Conservation (phyloP, 1,140 invertebrate species). For the Pseudomyrmex cubaensis region DNA sequence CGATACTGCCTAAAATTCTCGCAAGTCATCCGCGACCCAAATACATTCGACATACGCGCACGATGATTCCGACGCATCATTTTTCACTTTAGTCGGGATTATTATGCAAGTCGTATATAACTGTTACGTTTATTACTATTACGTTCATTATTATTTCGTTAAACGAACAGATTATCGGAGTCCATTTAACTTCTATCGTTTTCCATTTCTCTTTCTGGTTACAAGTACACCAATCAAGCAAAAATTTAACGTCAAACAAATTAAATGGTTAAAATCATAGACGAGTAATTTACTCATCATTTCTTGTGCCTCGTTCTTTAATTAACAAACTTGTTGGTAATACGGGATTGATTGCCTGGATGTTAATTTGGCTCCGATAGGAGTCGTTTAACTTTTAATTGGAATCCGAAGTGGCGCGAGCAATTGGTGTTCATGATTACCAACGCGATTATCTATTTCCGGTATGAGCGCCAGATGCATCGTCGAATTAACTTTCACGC, state of each 20-base stretch:
- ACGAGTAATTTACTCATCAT: slow-evolving; percentile 1
- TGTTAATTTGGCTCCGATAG: slow-evolving; percentile 67
- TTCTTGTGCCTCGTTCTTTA: slow-evolving; percentile 20
- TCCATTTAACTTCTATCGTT: background rate
- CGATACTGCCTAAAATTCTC: slow-evolving; percentile 65
- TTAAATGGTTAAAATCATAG: background rate
- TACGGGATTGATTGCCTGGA: slow-evolving; percentile 57
- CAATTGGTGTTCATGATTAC: slow-evolving; percentile 62
- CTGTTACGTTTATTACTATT: no score
- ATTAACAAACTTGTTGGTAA: slow-evolving; percentile 55
- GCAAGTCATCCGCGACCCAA: slow-evolving; percentile 51
- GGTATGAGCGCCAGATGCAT: slow-evolving; percentile 45
- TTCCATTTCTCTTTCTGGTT: background rate
- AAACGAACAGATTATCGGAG: background rate
- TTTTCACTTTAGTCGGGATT: no score
- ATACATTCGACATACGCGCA: background rate
- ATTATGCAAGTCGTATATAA: no score
- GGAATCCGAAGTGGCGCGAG: slow-evolving; percentile 38
- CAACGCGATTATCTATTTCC: slow-evolving; percentile 52
- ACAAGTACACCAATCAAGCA: background rate
- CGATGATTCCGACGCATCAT: no score
- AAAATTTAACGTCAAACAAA: background rate
- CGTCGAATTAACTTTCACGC: slow-evolving; percentile 64
- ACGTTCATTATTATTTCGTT: background rate
- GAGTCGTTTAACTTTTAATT: slow-evolving; percentile 73